Evolutionary conservation across 2,113 vertebrate species (phyloP).

Genomic region (Trematocara marginatum): DNA sequence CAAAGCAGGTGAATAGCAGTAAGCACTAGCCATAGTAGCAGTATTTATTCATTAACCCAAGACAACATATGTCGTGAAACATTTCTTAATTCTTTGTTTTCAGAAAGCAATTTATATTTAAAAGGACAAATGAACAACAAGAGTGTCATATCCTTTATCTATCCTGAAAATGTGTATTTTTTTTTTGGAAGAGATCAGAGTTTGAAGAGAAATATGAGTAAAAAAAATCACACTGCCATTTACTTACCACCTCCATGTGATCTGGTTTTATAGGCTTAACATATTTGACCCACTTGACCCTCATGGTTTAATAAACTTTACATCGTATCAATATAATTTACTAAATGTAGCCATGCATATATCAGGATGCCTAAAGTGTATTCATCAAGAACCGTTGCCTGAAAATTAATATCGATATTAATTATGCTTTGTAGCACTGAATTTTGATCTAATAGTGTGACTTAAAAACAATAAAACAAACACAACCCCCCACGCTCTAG

Average conservation of each 20-base stretch:
- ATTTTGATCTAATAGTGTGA: not conserved
- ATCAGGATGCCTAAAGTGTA: not conserved
- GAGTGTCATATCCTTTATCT: not conserved
- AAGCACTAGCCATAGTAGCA: not conserved
- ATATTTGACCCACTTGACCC: not conserved
- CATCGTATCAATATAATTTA: not conserved
- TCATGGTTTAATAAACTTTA: not conserved
- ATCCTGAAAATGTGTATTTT: not conserved
- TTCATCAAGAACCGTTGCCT: not conserved
- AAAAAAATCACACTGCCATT: not conserved
- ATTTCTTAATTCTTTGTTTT: not conserved
- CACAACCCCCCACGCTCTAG: not conserved
- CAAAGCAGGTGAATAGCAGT: not conserved
- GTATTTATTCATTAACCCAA: not conserved
- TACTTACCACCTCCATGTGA: not conserved
- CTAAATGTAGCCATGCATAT: not conserved
- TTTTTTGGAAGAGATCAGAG: not conserved
- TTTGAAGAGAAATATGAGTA: not conserved
- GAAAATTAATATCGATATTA: not conserved
- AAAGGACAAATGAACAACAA: not conserved
- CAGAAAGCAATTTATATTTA: not conserved
- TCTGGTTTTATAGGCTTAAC: not conserved
- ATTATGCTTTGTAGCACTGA: not conserved
- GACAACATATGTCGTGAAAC: not conserved
- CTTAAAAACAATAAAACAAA: not conserved